A percentile compares a stretch with the other conserved stretches of the same genome.
These are phyloP conservation scores for Muscicapa striata DNA, from an alignment of 2,797 vertebrate species.

Conservation along the genomic window DNA sequence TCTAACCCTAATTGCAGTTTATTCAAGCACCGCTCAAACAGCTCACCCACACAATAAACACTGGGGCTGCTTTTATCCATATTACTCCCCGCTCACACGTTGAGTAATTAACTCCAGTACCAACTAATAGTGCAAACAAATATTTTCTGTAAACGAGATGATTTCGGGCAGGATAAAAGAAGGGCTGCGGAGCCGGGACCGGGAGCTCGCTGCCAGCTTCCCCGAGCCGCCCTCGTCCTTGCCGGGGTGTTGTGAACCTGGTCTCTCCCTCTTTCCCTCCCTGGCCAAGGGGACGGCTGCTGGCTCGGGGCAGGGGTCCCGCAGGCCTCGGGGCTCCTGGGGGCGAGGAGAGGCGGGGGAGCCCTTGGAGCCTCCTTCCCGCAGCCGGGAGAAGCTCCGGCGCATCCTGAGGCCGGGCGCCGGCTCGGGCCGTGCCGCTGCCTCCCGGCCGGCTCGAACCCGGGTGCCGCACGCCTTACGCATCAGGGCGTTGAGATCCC, in stretches of 20 bases:
- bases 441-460: not conserved
- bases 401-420: not conserved
- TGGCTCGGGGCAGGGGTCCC: not conserved
- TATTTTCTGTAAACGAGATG: constrained; percentile 83
- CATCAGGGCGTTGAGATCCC: not conserved
- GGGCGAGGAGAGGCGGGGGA: not conserved
- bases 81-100: constrained; percentile 84
- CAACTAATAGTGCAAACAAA: constrained; percentile 85
- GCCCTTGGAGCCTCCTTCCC: not conserved
- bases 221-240: not conserved
- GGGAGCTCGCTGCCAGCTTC: constrained; percentile 29
- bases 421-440: not conserved
- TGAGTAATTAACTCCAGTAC: constrained; percentile 87
- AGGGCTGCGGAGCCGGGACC: constrained; percentile 44
- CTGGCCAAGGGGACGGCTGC: not conserved
- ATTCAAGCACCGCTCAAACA: constrained; percentile 86
- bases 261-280: not conserved
- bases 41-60: constrained; percentile 93
- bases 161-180: constrained; percentile 77
- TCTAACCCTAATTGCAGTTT: constrained; percentile 90
- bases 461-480: not conserved
- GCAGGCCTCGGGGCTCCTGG: not conserved
- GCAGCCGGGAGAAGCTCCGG: not conserved
- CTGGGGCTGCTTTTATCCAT: constrained; percentile 88
- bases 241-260: not conserved